Evolutionary conservation across 1,140 invertebrate species (phyloP).

Genomic region (Harlomillsia oculata): DNA sequence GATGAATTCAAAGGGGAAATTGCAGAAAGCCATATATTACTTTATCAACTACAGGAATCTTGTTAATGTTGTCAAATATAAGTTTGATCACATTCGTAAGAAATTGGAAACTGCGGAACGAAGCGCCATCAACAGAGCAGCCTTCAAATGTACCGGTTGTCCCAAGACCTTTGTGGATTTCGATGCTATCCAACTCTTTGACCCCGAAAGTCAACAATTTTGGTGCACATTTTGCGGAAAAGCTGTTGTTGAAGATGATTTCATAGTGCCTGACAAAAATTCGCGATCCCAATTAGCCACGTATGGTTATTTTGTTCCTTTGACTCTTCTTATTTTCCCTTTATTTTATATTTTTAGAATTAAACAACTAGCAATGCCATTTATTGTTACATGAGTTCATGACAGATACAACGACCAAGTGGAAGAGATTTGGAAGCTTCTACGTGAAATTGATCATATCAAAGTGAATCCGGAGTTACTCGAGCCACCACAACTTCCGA

Average conservation of each 20-base stretch:
- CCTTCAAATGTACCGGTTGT: slow-evolving; percentile 86
- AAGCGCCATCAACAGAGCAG: slow-evolving; percentile 85
- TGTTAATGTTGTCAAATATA: slow-evolving; percentile 95
- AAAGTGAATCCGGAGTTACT: slow-evolving; percentile 83
- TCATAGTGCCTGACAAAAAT: slow-evolving; percentile 82
- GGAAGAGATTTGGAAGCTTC: slow-evolving; percentile 75
- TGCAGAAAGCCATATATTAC: slow-evolving; percentile 93
- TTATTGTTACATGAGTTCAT: not conserved
- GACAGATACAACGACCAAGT: slow-evolving; percentile 81
- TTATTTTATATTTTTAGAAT: too few species aligned
- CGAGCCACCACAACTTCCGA: slow-evolving; percentile 85
- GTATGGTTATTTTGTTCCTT: slow-evolving; percentile 16
- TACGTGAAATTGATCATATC: slow-evolving; percentile 88
- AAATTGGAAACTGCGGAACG: slow-evolving; percentile 90
- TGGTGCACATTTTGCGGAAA: slow-evolving; percentile 76
- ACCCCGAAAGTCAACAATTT: slow-evolving; percentile 70
- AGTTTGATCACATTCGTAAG: slow-evolving; percentile 87
- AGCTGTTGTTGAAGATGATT: slow-evolving; percentile 86
- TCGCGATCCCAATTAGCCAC: slow-evolving; percentile 74
- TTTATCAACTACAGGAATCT: slow-evolving; percentile 96
- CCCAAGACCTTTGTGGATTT: slow-evolving; percentile 66
- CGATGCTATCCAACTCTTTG: slow-evolving; percentile 82
- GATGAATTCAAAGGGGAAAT: slow-evolving; percentile 88
- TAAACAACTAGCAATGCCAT: not conserved
- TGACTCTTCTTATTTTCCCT: not conserved